phyloP scores from a whole-genome alignment of 2,797 vertebrate species.

The Gadopsis marmoratus region DNA sequence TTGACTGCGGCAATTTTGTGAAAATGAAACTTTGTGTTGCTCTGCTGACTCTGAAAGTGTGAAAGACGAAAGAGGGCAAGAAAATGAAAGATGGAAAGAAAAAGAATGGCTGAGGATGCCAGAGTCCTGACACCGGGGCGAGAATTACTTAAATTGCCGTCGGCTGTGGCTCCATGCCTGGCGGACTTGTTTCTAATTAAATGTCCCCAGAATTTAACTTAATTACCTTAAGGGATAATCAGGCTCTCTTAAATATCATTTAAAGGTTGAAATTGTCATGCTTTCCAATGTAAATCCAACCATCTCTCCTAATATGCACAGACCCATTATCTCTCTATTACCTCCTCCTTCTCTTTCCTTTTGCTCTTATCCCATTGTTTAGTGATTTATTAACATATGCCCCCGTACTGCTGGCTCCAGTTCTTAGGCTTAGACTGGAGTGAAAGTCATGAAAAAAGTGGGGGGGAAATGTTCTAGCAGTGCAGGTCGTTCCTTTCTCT shows the following conservation, averaged over 20 bases:
- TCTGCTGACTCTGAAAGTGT: constrained; percentile 41
- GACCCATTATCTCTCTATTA: constrained; percentile 60
- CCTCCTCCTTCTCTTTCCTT: constrained; percentile 43
- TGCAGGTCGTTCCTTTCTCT: constrained; percentile 38
- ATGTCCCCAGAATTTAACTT: constrained; percentile 77
- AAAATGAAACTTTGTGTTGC: constrained; percentile 25
- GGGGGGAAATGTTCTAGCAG: constrained; percentile 11
- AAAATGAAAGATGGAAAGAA: constrained; percentile 51
- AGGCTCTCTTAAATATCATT: constrained; percentile 81
- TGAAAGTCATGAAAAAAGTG: constrained; percentile 56
- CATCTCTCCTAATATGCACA: constrained; percentile 58
- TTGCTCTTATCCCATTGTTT: constrained; percentile 52
- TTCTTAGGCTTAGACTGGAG: constrained; percentile 48
- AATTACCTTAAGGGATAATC: constrained; percentile 81
- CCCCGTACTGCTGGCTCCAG: constrained; percentile 41
- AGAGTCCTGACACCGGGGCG: constrained; percentile 57
- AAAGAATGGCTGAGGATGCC: constrained; percentile 34
- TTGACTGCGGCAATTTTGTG: constrained; percentile 2
- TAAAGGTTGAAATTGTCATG: constrained; percentile 82
- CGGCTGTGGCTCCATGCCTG: constrained; percentile 67
- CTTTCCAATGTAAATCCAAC: constrained; percentile 74
- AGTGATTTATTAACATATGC: constrained; percentile 60
- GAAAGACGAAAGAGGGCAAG: constrained; percentile 44
- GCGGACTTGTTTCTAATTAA: constrained; percentile 84
- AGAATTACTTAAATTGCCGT: constrained; percentile 78